Base-by-base conservation (phyloP, 2,797 vertebrate species). In the Leucoraja ocellata region DNA sequence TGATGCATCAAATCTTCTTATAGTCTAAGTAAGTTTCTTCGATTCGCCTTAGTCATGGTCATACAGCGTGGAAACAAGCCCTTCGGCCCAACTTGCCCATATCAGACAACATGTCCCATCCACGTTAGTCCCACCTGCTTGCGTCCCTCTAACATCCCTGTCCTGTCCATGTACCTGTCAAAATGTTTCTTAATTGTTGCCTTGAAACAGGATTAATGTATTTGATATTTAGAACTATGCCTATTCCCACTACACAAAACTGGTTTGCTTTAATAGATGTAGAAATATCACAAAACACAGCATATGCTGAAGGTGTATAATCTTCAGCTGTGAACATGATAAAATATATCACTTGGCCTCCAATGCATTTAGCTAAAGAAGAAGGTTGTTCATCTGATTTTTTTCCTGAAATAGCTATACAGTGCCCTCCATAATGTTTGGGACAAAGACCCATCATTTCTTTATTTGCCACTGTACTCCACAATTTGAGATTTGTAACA, bases 311-410 rank as follows among this genome's bases (percentile, higher is more conserved):
- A 18, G 84, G 63, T 88, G 63, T 68, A 32, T 63, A 68, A 88
- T 68, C 84, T 88, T 88, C 32, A 88, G n/a, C 84, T 88, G 63
- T 68, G 84, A 88, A 88, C 84, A 88, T 36, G 63, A 88, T 88
- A 32, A 88, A 88, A 88, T 88, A 63, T 68, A 63, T 68, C 61
- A 68, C 32, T 88, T 86, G 7, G 61, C 63, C 84, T 68, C 65
- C 84, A 65, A 88, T 88, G 39, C 28, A 88, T 88, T 16, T 68
- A 68, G n/a, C n/a, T n/a, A n/a, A n/a, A 88, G 84, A n/a, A 84
- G 46, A 83, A 88, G 84, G 63, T 68, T 88, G 32, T 68, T 88
- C n/a, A 68, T 88, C 84, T 68, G 84, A 68, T 65, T 68, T n/a
- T 68, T 7, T 21, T 14, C 21, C 16, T 4, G 21, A 68, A 68